These are phyloP conservation scores for Opisthocomus hoazin DNA, from an alignment of 2,113 vertebrate species.

Conservation along the genomic window DNA sequence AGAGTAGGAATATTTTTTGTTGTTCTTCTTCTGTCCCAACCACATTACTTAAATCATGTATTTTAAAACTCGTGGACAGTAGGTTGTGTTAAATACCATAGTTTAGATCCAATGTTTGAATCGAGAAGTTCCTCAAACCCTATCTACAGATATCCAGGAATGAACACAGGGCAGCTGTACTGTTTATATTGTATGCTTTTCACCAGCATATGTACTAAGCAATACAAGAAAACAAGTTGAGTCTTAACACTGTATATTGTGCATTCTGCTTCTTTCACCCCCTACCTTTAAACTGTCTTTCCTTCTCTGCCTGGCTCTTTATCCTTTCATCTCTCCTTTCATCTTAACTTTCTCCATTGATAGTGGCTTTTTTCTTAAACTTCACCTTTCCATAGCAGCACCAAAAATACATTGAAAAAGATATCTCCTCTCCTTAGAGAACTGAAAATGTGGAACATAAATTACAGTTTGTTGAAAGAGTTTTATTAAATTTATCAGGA, in stretches of 20 bases:
- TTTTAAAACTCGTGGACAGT: not conserved
- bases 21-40: not conserved
- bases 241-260: not conserved
- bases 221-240: not conserved
- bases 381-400: not conserved
- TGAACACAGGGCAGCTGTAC: not conserved
- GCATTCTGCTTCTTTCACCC: not conserved
- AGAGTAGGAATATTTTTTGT: not conserved
- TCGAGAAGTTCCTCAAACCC: not conserved
- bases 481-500: not conserved
- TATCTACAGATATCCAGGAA: not conserved
- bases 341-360: not conserved
- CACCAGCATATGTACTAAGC: rapidly evolving
- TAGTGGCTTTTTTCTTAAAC: not conserved
- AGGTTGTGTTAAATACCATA: not conserved
- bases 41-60: not conserved
- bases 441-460: not conserved
- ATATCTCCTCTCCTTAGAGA: not conserved
- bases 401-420: not conserved
- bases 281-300: not conserved
- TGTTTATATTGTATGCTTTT: not conserved
- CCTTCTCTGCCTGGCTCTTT: not conserved
- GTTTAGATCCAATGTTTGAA: not conserved
- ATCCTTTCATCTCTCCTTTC: not conserved
- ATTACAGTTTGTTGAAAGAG: not conserved